Percentiles rank a stretch among this genome's conserved stretches.
Conservation (phyloP, 2,113 vertebrate genomes). For the Neogobius melanostomus region DNA sequence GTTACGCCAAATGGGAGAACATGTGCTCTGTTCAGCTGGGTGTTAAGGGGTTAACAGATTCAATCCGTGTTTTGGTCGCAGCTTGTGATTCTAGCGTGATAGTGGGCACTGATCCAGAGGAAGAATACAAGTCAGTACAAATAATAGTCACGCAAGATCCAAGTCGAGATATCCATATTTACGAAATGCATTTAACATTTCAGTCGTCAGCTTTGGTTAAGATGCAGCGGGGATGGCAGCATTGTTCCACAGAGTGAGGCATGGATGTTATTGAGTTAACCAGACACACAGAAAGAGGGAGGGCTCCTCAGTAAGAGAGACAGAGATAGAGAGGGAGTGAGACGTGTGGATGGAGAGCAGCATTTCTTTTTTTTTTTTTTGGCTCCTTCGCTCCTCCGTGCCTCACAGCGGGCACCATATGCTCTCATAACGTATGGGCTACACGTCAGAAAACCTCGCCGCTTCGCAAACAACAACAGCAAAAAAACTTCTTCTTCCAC, state of each 20-base stretch:
- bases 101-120: background rate
- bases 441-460: conserved; percentile 26
- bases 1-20: no score
- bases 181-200: conserved; percentile 15
- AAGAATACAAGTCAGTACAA: conserved; percentile 5
- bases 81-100: no score
- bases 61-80: no score
- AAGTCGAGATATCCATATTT: background rate
- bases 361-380: conserved; percentile 23
- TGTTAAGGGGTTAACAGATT: no score
- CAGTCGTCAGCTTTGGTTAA: conserved; percentile 39
- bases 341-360: conserved; percentile 27
- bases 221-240: conserved; percentile 18
- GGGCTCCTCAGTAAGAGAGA: conserved; percentile 35
- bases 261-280: conserved; percentile 68
- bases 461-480: no score
- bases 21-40: no score
- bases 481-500: conserved; percentile 32
- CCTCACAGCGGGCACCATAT: conserved; percentile 66
- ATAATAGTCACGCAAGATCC: background rate
- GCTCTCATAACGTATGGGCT: conserved; percentile 64
- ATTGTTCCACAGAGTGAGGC: background rate
- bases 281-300: conserved; percentile 51
- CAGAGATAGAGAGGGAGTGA: conserved; percentile 41
- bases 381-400: conserved; percentile 40